Base-by-base conservation (phyloP, 2,113 vertebrate species). In the Myrmophylax atrothorax region DNA sequence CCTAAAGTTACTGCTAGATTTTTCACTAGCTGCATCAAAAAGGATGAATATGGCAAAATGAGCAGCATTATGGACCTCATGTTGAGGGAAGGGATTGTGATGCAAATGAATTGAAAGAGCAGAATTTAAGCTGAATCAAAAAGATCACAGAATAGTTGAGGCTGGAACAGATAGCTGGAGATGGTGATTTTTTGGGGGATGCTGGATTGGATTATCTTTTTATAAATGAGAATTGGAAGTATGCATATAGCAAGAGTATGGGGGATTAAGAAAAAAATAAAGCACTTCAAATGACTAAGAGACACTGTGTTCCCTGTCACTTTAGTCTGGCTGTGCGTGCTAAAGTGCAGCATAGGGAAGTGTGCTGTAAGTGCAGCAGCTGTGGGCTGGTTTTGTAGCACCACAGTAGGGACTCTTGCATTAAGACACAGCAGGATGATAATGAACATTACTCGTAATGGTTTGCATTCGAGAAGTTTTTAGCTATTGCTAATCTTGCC, bases 361-460 rank as follows among this genome's bases (percentile, higher is more conserved):
- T 12, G 12, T 14, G 44, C 50, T 52, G 11, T 26, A 26, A 31
- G 1, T 5, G 7, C 5, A 83, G 64, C 38, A 20, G 17, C 6
- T 17, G 8, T 18, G 72, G 59, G 29, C 35, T 24, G 7, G 16
- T 26, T 62, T 25, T 58, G 2, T 10, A 18, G 7, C 67, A 23
- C 24, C 10, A 2, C 1, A 10, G 14, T 22, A 33, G 60, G 17
- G 35, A 22, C 66, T 18, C 44, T 25, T 20, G 64, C 9, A 7
- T 12, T 26, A 12, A 9, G 7, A 5, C 2, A 1, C 47, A 38
- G 74, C 0, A 28, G 20, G 47, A n/a, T 3, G 7, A 23, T 10
- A 12, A 14, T 5, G 23, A 42, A n/a, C 20, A 8, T 33, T 7
- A 28, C 8, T 31, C 8, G 9, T 29, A 13, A 13, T 0, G 0